Evolutionary conservation across 2,797 vertebrate species (phyloP).

Genomic region (Melanogrammus aeglefinus): DNA sequence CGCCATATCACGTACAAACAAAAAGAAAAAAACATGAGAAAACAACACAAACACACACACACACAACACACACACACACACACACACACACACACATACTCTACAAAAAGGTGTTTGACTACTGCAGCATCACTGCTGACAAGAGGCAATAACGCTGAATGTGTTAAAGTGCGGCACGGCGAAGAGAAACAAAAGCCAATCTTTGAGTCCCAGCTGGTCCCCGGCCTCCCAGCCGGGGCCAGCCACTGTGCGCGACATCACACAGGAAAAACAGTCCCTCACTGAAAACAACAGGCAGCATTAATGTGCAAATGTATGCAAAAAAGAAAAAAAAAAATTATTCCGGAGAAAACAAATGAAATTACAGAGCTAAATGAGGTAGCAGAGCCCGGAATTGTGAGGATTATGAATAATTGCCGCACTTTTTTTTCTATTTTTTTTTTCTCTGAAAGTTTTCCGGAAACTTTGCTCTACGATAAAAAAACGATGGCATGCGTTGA

Average conservation of each 20-base stretch:
- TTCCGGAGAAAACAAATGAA: slow-evolving; percentile 98
- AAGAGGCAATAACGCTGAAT: slow-evolving; percentile 69
- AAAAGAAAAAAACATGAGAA: background rate
- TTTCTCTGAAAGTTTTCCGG: slow-evolving; percentile 61
- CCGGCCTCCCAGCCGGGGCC: slow-evolving; percentile 74
- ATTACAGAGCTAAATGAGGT: slow-evolving; percentile 89
- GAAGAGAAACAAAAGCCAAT: slow-evolving; percentile 78
- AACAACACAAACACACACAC: slow-evolving; percentile 5
- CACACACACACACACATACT: slow-evolving; percentile 11
- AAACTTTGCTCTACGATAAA: slow-evolving; percentile 67
- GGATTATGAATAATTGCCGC: slow-evolving; percentile 98
- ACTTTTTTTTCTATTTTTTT: slow-evolving; percentile 89
- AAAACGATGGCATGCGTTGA: background rate
- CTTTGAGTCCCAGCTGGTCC: slow-evolving; percentile 77
- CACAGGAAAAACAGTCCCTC: slow-evolving; percentile 72
- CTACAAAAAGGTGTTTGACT: slow-evolving; percentile 58
- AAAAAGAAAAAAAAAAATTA: background rate
- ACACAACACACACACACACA: slow-evolving; percentile 7
- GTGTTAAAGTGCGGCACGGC: slow-evolving; percentile 71
- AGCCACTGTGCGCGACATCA: slow-evolving; percentile 73
- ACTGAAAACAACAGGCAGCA: slow-evolving; percentile 89
- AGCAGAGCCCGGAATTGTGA: slow-evolving; percentile 90
- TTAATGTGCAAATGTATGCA: slow-evolving; percentile 99
- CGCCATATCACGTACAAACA: background rate
- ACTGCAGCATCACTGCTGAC: slow-evolving; percentile 52